Base-by-base conservation (phyloP, 2,888 invertebrate species). In the Hirtodrosophila cameraria region DNA sequence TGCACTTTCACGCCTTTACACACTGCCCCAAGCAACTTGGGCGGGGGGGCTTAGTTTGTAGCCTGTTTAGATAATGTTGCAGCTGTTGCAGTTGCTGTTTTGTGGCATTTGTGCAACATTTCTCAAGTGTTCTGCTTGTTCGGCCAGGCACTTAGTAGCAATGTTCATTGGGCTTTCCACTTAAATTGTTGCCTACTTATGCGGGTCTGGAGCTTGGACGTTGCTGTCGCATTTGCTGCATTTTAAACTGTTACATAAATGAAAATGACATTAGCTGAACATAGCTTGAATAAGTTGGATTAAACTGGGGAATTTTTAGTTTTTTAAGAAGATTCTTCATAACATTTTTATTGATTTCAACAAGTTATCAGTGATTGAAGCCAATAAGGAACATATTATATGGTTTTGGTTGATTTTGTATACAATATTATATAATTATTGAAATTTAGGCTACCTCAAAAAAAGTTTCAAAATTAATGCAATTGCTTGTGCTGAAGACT, bases 111-210 rank as follows among this genome's bases (percentile, higher is more conserved):
- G n/a, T n/a, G 28, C 53, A 58, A 53, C 71, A 58, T 58, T 66
- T 49, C 27, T 55, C 49, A 31, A 71, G 49, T 50, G 45, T 41
- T 57, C 45, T 16, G n/a, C 52, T 50, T 27, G 31, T 41, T 43
- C 20, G 16, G 57, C 39, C 70, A 70, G 57, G 43, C 70, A 70
- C 70, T 70, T 70, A 65, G 45, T 31, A 30, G 41, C 46, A 33
- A 60, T 65, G 70, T 30, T 70, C 50, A 57, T 65, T 65, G 61
- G 42, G 69, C 65, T 68, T 49, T 58, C 61, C 55, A 62, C 65
- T 45, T 63, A 60, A 65, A 72, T 45, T 72, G 68, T 72, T 75
- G 75, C 73, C 73, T 75, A 75, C 76, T 75, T 73, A 69, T 55
- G 52, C 30, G 60, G 55, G 62, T 13, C 50, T 31, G 7, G 12